Conservation (phyloP, 1,140 invertebrate genomes). For the Meloidogyne chitwoodi region DNA sequence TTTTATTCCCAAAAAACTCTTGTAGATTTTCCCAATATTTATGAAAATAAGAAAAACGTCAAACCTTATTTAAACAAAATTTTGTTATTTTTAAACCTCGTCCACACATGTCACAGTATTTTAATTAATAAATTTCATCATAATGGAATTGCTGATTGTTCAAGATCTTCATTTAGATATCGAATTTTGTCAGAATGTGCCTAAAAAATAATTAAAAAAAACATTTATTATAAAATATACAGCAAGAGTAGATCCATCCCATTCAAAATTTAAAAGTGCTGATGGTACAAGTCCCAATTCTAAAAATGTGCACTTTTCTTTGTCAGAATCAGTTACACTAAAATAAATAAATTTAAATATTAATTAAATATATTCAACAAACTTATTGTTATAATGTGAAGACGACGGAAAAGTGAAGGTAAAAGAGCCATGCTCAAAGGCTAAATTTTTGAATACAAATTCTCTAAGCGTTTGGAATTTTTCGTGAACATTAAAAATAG, state of each 20-base stretch:
- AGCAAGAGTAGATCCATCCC: conserved; percentile 19
- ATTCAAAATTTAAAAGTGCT: conserved; percentile 36
- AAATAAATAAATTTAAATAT: background rate
- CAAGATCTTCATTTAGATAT: background rate
- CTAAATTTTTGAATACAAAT: conserved; percentile 20
- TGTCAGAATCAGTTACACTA: background rate
- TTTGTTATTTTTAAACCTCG: no score
- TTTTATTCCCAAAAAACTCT: no score
- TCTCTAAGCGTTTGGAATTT: conserved; percentile 25
- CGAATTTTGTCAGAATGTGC: background rate
- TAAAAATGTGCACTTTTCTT: conserved; percentile 15
- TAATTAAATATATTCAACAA: background rate
- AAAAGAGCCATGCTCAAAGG: conserved; percentile 22
- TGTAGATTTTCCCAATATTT: no score
- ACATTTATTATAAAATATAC: background rate
- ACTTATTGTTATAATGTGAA: background rate
- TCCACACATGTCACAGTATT: no score
- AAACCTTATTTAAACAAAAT: no score
- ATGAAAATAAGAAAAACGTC: no score
- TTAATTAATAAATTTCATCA: no score
- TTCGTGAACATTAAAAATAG: conserved; percentile 41
- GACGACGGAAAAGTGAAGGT: conserved; percentile 4
- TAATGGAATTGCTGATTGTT: background rate
- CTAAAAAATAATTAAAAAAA: background rate
- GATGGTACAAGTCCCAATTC: conserved; percentile 39